Base-by-base conservation (phyloP, 2,113 vertebrate species). In the Corythornis madagascariensis region DNA sequence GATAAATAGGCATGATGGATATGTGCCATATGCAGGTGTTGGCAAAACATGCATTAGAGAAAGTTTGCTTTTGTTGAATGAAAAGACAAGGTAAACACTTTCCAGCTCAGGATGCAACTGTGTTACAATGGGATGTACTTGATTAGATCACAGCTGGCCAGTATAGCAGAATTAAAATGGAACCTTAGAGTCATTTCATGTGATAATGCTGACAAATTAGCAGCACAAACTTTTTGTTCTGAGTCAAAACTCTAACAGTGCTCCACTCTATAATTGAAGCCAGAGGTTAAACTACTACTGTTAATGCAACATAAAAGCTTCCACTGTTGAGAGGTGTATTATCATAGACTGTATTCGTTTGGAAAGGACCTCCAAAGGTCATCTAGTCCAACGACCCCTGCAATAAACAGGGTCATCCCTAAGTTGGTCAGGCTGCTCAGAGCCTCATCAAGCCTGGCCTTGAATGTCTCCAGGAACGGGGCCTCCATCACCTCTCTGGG, bases 51-150 rank as follows among this genome's bases (percentile, higher is more conserved):
- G 64, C 66, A 47, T 79, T 75, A 66, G 55, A 42, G 61, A 71
- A 20, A 50, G 24, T 42, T 65, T 84, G 16, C 10, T 72, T 88
- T 47, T 11, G 1, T 20, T 89, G 81, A 70, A 66, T 29, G 59
- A 87, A 57, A 17, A 76, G 70, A 33, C 42, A 76, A 89, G 20
- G 50, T 72, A 92, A 95, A 76, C 78, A 74, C 72, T 90, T 86
- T 77, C 25, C 64, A 86, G 53, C 40, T 55, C 67, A 57, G 18
- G 31, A 45, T 78, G 40, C 53, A 53, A 65, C 38, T 42, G 28
- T 57, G 19, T 84, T 66, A 61, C 81, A 50, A 43, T 5, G 33
- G 38, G 45, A 60, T 90, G 10, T 66, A 56, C 16, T 57, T 80
- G 35, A 40, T 42, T 25, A 85, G 59, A n/a, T 10, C 5, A 24